These are phyloP conservation scores for Clavelina lepadiformis DNA, from an alignment of 23 tunicate species.

Conservation along the genomic window DNA sequence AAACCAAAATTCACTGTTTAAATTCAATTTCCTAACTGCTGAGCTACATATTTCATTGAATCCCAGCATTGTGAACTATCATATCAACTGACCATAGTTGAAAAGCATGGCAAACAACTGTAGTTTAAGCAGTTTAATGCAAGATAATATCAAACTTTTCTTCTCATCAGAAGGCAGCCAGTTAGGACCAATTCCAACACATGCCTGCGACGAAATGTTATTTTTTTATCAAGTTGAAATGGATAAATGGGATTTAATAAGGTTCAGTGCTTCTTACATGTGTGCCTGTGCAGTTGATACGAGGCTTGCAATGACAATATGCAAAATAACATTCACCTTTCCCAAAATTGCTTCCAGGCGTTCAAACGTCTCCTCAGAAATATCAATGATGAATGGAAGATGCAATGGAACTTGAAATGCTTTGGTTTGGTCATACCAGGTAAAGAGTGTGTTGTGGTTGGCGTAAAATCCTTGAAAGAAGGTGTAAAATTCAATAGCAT, in stretches of 20 bases:
- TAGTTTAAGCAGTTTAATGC: conserved; percentile 40
- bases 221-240: no score
- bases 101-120: conserved; percentile 24
- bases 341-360: conserved; percentile 16
- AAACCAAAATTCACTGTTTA: no score
- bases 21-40: no score
- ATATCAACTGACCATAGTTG: not conserved
- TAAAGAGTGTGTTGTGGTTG: not conserved
- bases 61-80: no score
- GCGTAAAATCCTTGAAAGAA: conserved; percentile 18
- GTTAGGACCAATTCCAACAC: conserved; percentile 10
- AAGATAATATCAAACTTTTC: conserved; percentile 27
- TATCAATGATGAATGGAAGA: conserved; percentile 37
- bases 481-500: no score
- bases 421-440: conserved; percentile 4
- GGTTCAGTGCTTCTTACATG: no score
- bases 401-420: conserved; percentile 1
- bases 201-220: no score
- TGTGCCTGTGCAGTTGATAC: no score
- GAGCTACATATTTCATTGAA: no score
- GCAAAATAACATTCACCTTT: no score
- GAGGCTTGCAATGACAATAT: no score
- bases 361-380: conserved; percentile 18
- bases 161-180: conserved; percentile 33
- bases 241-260: no score